Base-by-base conservation (phyloP, 2,113 vertebrate genomes). In the Muntiacus muntjak region DNA sequence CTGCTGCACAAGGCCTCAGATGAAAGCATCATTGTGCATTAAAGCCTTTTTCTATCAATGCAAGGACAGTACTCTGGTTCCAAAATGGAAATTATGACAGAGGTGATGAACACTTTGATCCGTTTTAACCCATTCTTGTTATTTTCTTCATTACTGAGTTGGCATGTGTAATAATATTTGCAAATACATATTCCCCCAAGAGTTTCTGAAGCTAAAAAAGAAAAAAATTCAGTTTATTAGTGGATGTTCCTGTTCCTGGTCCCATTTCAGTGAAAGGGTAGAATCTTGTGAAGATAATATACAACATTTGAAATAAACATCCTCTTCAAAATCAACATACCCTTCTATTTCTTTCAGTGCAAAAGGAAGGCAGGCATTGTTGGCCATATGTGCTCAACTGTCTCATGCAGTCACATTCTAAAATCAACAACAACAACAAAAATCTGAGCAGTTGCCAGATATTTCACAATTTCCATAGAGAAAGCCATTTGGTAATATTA, bases 61-160 rank as follows among this genome's bases (percentile, higher is more conserved):
- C 47, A 89, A 76, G 60, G 36, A 47, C 4, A 89, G 67, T 47
- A 67, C 79, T 92, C 88, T 52, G 54, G 33, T 89, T 94, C 50
- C 45, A 86, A 89, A 96, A 87, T 97, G 90, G 36, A 94, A 96
- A 92, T 81, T 93, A 89, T 95, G 95, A 78, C 36, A 95, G 71
- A 92, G 43, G 76, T 95, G 58, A 85, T 57, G 84, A 96, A 74
- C 57, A 87, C 50, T 83, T 60, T 58, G 50, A 57, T 81, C 81
- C 83, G 45, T 87, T 40, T 23, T 21, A 94, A 89, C 36, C 43
- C 45, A 92, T 78, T 57, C 45, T 82, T 94, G 76, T 91, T 97
- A 58, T 96, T 96, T 97, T 97, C n/a, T 76, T 89, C 47, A 15
- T 96, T 95, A 88, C 85, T 62, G 64, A 96, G 82, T 58, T 95